These are phyloP conservation scores for Notarius quadriscutis DNA, from an alignment of 2,113 vertebrate species.

Conservation along the genomic window DNA sequence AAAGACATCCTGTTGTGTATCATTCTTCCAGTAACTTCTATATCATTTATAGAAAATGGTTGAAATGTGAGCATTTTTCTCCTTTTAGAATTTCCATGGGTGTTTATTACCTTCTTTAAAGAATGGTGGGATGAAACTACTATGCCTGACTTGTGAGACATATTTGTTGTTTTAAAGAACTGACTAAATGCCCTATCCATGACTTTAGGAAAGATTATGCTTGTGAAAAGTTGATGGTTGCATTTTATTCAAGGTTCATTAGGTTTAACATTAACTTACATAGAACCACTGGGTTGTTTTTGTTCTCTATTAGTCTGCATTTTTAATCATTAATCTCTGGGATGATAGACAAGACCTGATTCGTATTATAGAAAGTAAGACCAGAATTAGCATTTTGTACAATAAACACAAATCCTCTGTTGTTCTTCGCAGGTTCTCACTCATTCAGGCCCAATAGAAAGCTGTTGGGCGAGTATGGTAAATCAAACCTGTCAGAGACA, in stretches of 20 bases:
- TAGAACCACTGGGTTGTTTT: conserved; percentile 5
- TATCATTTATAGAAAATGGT: background rate
- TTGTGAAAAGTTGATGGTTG: conserved; percentile 10
- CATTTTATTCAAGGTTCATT: background rate
- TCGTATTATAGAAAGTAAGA: background rate
- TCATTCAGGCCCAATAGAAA: conserved; percentile 71
- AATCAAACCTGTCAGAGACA: conserved; percentile 76
- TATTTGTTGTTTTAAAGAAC: background rate
- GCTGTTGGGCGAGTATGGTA: conserved; percentile 75
- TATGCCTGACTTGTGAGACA: background rate
- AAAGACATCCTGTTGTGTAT: conserved; percentile 5
- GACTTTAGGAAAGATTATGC: background rate
- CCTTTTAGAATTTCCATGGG: background rate
- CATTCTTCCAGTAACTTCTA: background rate
- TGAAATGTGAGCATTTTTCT: background rate
- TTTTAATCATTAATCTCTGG: conserved; percentile 22
- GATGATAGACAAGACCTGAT: background rate
- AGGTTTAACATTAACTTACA: conserved; percentile 21
- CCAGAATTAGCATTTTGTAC: background rate
- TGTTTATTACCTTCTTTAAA: no score
- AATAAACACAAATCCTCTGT: conserved; percentile 7
- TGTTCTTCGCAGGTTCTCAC: conserved; percentile 70
- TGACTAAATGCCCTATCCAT: background rate
- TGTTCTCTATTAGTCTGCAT: conserved; percentile 3
- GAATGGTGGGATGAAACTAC: background rate